Evolutionary conservation across 1,140 invertebrate species (phyloP), one percentile per base, ranked within the genome.

Genomic region (Drosophila persimilis): DNA sequence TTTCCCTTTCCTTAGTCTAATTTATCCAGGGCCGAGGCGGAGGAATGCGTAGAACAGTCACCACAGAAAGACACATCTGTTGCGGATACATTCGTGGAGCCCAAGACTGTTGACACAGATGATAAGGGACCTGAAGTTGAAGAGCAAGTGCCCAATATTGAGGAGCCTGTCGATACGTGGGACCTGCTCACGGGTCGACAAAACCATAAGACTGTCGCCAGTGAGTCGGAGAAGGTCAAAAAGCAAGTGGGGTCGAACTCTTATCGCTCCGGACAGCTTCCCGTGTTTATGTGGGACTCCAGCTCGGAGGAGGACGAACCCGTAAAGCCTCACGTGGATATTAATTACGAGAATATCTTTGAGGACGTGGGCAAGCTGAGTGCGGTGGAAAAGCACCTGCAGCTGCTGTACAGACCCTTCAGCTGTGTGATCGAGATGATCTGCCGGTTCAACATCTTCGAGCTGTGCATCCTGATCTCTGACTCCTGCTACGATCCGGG

Each of bases 361-460:
- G 63, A 78, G 3, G 44, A 88, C 15, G 6, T 75, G 3, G 47
- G 6, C 4, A 77, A 78, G 2, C 17, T 71, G 15, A 8, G 6
- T 6, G 47, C 44, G 4, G 53, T 77, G 13, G 83, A 88, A 4
- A 72, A 78, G n/a, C 52, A 75, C 0, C 48, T 86, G 20, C 48
- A 86, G 5, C 22, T 86, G 57, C 64, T 72, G 3, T 86, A 72
- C 15, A 64, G 70, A 62, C 83, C 81, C 8, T 86, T 88, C n/a
- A 72, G 43, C n/a, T 78, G 74, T 8, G 0, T 35, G 0, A 61
- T 88, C 22, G 70, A 88, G 15, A 43, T 78, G 20, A 51, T 52
- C 6, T 88, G 73, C 6, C 65, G 41, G 0, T 88, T 81, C 9
- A 71, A 62, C 5, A 44, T 85, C n/a, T 81, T 51, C 11, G 83